Conservation (phyloP, 1,140 invertebrate species). For the Sinonovacula constricta region DNA sequence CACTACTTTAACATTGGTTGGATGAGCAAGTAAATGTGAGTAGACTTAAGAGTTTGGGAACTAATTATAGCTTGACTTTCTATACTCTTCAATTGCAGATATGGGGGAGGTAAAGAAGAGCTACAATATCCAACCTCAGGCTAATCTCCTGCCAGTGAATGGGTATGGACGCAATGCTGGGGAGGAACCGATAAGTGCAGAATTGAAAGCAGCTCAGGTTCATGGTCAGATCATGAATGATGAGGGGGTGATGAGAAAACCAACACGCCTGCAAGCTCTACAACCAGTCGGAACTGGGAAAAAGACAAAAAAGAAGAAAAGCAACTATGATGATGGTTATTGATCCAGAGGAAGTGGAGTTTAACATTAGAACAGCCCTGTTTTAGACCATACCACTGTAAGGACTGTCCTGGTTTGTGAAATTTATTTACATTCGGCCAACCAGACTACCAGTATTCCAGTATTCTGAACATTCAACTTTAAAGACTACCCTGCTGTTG, state of each 20-base stretch:
- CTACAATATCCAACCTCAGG: constrained; percentile 42
- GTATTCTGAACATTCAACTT: too few relatives aligned
- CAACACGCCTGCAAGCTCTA: constrained; percentile 72
- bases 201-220: constrained; percentile 65
- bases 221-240: constrained; percentile 65
- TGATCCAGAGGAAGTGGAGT: neutral
- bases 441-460: too few relatives aligned
- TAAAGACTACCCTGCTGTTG: too few relatives aligned
- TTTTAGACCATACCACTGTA: too few relatives aligned
- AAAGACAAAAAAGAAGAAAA: constrained; percentile 61
- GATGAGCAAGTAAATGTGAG: too few relatives aligned
- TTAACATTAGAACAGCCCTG: too few relatives aligned
- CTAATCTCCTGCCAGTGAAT: constrained; percentile 10
- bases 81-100: too few relatives aligned
- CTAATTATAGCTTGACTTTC: too few relatives aligned
- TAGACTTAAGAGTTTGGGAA: too few relatives aligned
- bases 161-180: constrained; percentile 30
- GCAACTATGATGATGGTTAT: constrained; percentile 34
- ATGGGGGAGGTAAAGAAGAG: constrained; percentile 55
- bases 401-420: too few relatives aligned
- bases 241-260: constrained; percentile 61
- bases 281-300: constrained; percentile 61
- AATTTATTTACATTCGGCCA: too few relatives aligned
- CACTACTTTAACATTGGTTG: too few relatives aligned
- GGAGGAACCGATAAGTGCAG: constrained; percentile 54